Conservation (phyloP, 2,797 vertebrate genomes). For the Neomorphus geoffroyi region DNA sequence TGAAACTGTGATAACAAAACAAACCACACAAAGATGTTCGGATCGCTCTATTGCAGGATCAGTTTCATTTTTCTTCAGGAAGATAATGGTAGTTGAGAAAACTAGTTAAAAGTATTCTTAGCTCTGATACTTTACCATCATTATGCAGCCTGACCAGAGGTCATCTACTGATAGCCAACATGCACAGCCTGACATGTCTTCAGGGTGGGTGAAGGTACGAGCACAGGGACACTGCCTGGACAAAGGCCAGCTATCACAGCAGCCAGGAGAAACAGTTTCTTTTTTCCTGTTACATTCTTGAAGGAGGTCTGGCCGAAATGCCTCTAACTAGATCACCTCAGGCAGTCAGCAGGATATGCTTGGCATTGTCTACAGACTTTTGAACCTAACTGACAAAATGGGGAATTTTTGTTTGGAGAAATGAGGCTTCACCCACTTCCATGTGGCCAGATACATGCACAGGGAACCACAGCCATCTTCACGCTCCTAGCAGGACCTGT, state of each 20-base stretch:
- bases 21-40: background rate
- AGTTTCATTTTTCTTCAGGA: background rate
- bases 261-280: background rate
- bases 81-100: background rate
- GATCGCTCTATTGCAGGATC: rapidly evolving
- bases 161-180: background rate
- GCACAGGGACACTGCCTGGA: background rate
- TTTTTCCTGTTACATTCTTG: background rate
- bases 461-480: background rate
- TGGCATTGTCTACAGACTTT: background rate
- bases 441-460: background rate
- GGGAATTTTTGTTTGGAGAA: background rate
- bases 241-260: background rate
- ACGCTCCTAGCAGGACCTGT: background rate
- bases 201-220: rapidly evolving
- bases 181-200: background rate
- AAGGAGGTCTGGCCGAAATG: background rate
- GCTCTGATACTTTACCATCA: background rate
- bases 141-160: background rate
- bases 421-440: background rate
- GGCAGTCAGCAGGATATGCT: background rate
- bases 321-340: background rate
- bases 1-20: background rate
- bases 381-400: background rate
- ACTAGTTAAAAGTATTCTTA: background rate